Base-by-base conservation (phyloP, 2,113 vertebrate species). In the Psephotus haematonotus region DNA sequence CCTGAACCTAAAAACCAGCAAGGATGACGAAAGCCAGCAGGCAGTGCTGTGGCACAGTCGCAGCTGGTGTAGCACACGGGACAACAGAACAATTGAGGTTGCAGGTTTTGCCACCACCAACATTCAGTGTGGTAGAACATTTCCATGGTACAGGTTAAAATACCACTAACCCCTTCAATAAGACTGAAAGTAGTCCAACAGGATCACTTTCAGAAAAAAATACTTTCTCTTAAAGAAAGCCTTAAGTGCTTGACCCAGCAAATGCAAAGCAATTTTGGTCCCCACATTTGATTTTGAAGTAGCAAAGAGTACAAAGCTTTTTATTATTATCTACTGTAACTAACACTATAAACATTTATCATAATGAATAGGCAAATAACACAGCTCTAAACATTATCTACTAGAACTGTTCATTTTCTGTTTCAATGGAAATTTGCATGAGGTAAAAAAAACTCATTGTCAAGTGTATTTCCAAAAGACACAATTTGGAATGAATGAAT, bases 181-280 rank as follows among this genome's bases (percentile, higher is more conserved):
- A 64, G 33, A 41, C 16, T 43, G 25, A 59, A 70, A 75, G 68
- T 49, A 62, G 28, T 8, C 12, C 20, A 49, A 75, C 7, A 85
- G 18, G 63, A 68, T 1, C 20, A 17, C 17, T 76, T 92, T 14
- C 67, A 86, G 70, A 62, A 76, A 63, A 63, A 85, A 93, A 53
- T 14, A 59, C 16, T 47, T 94, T 24, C 55, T 77, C 35, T 5
- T 13, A 12, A 39, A 50, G 9, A 39, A 71, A n/a, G 8, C 8
- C 28, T 10, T 35, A 62, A 78, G 49, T 70, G 55, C 17, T 64
- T 14, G 18, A 74, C 23, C 10, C 57, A 85, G n/a, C 0, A 0
- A 71, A 90, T 39, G 23, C 27, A 69, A 90, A 79, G 52, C 15
- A 4, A 7, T 41, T 86, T 53, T 35, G 13, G 23, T 84, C 9